These are phyloP conservation scores for Pristionchus entomophagus DNA, from an alignment of 2,888 invertebrate genomes.

Conservation along the genomic window DNA sequence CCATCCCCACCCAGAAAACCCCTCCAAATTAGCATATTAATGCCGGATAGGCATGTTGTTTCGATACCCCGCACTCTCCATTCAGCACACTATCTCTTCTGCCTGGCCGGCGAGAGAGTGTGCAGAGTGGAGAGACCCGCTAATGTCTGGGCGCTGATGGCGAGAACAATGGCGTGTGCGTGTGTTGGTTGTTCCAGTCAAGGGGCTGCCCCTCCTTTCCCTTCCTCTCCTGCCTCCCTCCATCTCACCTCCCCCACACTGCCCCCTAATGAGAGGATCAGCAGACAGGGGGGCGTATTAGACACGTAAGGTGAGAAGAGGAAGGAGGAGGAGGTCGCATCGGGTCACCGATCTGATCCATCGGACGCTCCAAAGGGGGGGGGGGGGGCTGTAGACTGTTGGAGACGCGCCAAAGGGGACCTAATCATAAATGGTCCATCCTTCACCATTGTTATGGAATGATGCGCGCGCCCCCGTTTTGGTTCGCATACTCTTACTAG, in stretches of 20 bases:
- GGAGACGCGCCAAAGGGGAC: neutral
- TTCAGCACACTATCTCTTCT: too few species aligned
- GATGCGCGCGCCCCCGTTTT: constrained; percentile 28
- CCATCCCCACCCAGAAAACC: neutral
- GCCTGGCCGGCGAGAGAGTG: too few species aligned
- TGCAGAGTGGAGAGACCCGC: too few species aligned
- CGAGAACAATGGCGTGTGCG: neutral
- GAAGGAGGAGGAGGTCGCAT: too few species aligned
- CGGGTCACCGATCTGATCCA: neutral
- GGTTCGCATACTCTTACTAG: neutral
- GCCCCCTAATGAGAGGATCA: constrained; percentile 22
- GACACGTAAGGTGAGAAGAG: constrained; percentile 27
- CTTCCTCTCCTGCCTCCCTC: neutral
- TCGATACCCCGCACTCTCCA: too few species aligned
- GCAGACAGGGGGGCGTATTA: constrained; percentile 17
- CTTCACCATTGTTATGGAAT: neutral
- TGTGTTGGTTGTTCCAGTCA: neutral
- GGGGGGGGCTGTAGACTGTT: neutral
- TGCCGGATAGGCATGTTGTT: neutral
- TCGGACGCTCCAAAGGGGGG: neutral
- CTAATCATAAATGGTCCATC: neutral
- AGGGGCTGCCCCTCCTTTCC: neutral
- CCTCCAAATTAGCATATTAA: neutral
- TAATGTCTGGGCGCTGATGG: too few species aligned
- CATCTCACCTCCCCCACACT: neutral